These are phyloP conservation scores for Anhinga rufa DNA, from an alignment of 2,113 vertebrate species.

Conservation along the genomic window DNA sequence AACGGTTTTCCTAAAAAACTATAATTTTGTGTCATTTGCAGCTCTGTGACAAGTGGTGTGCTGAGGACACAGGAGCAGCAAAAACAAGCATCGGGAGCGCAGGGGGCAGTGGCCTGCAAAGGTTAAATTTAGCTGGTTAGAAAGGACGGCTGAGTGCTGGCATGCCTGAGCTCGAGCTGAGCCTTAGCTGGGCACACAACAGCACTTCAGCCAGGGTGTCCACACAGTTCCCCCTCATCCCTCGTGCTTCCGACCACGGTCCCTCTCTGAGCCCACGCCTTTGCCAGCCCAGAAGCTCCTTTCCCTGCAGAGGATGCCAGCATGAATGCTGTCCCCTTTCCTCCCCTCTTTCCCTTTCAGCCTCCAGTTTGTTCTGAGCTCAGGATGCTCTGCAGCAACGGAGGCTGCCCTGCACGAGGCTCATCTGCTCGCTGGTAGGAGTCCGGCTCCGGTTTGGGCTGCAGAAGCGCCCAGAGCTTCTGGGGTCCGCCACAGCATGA, in stretches of 20 bases:
- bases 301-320: background rate
- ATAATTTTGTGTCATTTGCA: background rate
- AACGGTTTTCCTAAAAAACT: background rate
- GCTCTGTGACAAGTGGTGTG: background rate
- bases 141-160: background rate
- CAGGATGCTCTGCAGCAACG: background rate
- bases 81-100: background rate
- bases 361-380: background rate
- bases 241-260: fast-evolving
- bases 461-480: background rate
- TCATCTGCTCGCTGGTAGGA: fast-evolving
- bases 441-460: background rate
- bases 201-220: background rate
- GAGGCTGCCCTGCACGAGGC: background rate
- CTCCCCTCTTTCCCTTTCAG: background rate
- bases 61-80: background rate
- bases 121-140: background rate
- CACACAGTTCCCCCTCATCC: fast-evolving
- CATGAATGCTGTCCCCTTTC: background rate
- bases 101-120: background rate
- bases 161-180: background rate
- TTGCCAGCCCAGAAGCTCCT: background rate
- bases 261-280: background rate
- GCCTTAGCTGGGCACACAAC: background rate
- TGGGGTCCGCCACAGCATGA: fast-evolving